Evolutionary conservation across 1,140 invertebrate genomes (phyloP).

Genomic region (Pantala flavescens): DNA sequence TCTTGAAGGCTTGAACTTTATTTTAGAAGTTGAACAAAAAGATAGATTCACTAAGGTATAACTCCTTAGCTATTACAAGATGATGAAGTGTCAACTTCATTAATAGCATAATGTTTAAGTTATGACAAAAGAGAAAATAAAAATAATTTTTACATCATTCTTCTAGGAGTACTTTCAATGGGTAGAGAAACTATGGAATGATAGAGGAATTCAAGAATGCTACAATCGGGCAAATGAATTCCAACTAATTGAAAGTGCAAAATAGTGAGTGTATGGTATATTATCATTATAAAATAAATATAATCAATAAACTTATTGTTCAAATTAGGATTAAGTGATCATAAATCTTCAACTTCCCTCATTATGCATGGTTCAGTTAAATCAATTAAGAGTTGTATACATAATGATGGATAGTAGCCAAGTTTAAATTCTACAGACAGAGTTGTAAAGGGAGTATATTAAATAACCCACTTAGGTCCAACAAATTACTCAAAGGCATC

Average conservation of each 20-base stretch:
- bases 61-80: constrained; percentile 9
- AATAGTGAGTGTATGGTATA: constrained; percentile 61
- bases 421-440: too few relatives aligned
- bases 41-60: constrained; percentile 43
- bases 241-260: constrained; percentile 67
- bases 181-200: constrained; percentile 48
- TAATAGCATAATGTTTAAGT: constrained; percentile 21
- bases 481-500: too few relatives aligned
- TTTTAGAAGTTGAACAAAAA: constrained; percentile 39
- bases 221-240: constrained; percentile 65
- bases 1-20: constrained; percentile 40
- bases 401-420: too few relatives aligned
- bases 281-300: too few relatives aligned
- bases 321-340: too few relatives aligned
- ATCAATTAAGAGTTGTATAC: too few relatives aligned
- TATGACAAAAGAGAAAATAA: constrained; percentile 21
- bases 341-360: too few relatives aligned
- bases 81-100: too few relatives aligned
- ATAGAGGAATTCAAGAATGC: constrained; percentile 56
- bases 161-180: constrained; percentile 58
- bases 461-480: too few relatives aligned
- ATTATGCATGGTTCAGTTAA: too few relatives aligned
- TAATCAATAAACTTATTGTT: too few relatives aligned
- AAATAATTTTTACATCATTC: neutral
- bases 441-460: too few relatives aligned